A percentile compares a stretch with the other conserved stretches of the same genome.
These are phyloP conservation scores for Polypedilum pembai DNA, from an alignment of 1,140 invertebrate species.

Conservation along the genomic window DNA sequence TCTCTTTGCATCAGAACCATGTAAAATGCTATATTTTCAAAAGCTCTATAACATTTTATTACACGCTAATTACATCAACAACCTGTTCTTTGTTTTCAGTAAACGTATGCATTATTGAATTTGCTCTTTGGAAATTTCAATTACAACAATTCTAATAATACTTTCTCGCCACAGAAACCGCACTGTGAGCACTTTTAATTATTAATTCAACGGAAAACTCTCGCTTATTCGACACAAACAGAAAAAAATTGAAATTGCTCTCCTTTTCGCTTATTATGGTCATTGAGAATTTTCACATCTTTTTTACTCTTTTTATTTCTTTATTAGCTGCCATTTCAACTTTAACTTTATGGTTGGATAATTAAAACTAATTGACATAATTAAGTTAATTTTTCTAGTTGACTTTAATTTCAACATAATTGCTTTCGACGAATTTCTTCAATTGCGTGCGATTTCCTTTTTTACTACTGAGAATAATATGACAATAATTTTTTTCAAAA, in stretches of 20 bases:
- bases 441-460: neutral
- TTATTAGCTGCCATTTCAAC: neutral
- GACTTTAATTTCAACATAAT: neutral
- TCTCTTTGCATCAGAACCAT: too few species aligned
- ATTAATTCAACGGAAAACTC: too few species aligned
- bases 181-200: too few species aligned
- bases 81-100: too few species aligned
- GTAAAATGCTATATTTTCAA: too few species aligned
- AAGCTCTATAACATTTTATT: too few species aligned
- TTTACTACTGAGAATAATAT: neutral
- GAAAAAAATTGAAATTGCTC: neutral
- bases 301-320: slow-evolving; percentile 3
- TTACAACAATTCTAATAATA: too few species aligned
- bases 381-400: neutral
- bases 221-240: neutral
- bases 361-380: slow-evolving; percentile 20
- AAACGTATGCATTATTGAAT: too few species aligned
- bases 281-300: neutral
- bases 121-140: too few species aligned
- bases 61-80: too few species aligned
- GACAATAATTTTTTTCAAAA: neutral
- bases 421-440: neutral
- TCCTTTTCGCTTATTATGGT: too few species aligned
- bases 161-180: too few species aligned
- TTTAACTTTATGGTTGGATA: neutral